Conservation (phyloP, 2,113 vertebrate species). For the Phainopepla nitens region DNA sequence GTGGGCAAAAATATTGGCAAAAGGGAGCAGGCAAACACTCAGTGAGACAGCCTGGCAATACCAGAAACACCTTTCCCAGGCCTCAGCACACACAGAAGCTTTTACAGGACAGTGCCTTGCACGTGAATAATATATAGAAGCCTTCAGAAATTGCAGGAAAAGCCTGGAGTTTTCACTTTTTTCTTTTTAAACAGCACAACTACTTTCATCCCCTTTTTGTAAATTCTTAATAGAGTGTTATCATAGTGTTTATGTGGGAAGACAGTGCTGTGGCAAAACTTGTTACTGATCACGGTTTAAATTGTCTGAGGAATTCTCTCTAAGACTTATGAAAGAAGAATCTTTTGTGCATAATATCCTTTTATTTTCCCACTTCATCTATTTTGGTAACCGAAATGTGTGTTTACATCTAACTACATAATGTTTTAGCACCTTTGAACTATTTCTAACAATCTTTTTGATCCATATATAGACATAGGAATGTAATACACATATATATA, state of each 20-base stretch:
- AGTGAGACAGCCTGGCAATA: neutral
- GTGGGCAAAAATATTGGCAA: neutral
- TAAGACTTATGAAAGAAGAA: slow-evolving; percentile 51
- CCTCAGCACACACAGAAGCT: neutral
- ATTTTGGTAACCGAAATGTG: slow-evolving; percentile 25
- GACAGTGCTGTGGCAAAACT: slow-evolving; percentile 53
- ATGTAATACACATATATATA: neutral
- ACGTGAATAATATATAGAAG: neutral
- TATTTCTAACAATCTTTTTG: neutral
- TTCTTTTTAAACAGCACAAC: neutral
- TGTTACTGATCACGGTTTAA: slow-evolving; percentile 66
- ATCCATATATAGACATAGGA: neutral
- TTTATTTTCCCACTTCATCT: slow-evolving; percentile 56
- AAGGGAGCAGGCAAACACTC: neutral
- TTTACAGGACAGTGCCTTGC: neutral
- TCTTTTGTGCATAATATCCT: slow-evolving; percentile 55
- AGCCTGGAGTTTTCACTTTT: neutral
- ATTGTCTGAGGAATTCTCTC: slow-evolving; percentile 61
- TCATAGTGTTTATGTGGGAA: slow-evolving; percentile 42
- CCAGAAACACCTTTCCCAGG: neutral
- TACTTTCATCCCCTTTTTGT: neutral
- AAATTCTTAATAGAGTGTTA: neutral
- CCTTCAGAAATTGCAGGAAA: neutral
- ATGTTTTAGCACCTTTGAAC: slow-evolving; percentile 32
- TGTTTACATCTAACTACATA: slow-evolving; percentile 22